Evolutionary conservation across 1,140 invertebrate species (phyloP).

Genomic region (Branchinecta lynchi): DNA sequence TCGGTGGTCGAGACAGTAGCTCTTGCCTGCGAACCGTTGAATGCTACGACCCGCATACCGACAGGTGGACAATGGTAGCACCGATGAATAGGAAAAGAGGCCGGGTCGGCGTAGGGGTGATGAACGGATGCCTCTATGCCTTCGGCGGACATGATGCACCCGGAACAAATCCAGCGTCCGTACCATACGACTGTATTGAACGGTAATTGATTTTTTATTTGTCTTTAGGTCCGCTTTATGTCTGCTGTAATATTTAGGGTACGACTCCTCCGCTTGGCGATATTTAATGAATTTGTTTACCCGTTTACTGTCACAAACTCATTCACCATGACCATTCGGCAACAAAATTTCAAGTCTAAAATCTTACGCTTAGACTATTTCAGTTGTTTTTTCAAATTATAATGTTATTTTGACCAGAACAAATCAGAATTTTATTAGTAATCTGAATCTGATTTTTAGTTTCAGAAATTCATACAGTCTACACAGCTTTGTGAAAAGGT

Average conservation of each 20-base stretch:
- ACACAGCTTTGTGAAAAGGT: too few species aligned
- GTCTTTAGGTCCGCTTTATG: too few species aligned
- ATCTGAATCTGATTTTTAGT: too few species aligned
- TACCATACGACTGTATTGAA: constrained; percentile 77
- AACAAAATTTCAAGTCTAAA: too few species aligned
- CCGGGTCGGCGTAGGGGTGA: constrained; percentile 37
- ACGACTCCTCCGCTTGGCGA: too few species aligned
- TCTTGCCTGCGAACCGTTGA: constrained; percentile 71
- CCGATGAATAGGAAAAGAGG: constrained; percentile 40
- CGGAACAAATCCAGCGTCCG: constrained; percentile 60
- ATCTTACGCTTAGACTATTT: neutral
- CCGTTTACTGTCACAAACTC: too few species aligned
- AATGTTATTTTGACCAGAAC: too few species aligned
- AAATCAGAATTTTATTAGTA: too few species aligned
- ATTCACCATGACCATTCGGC: too few species aligned
- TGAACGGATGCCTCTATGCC: constrained; percentile 46
- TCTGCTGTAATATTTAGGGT: too few species aligned
- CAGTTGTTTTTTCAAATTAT: neutral
- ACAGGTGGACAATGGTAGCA: constrained; percentile 41
- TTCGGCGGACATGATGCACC: constrained; percentile 82
- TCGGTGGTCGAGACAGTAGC: constrained; percentile 80
- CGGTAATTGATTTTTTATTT: constrained; percentile 39
- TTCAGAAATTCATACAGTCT: too few species aligned
- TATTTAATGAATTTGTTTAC: too few species aligned
- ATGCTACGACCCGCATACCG: constrained; percentile 43